Base-by-base conservation (phyloP, 2,888 invertebrate species). In the Azorinus chamasolen region DNA sequence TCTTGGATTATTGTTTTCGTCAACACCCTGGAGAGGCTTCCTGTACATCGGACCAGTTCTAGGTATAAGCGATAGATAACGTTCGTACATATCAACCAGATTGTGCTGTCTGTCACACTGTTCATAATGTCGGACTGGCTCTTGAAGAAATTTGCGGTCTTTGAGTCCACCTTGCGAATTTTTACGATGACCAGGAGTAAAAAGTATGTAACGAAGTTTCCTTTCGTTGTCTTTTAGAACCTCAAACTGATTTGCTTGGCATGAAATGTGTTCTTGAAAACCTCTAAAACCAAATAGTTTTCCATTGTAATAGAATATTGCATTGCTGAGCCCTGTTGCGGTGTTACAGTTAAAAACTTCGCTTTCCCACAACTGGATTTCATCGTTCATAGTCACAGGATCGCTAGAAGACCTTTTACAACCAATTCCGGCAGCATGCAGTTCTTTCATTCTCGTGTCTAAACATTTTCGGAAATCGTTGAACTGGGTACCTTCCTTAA, bases 261-360 rank as follows among this genome's bases (percentile, higher is more conserved):
- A 18, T 37, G n/a, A 14, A 3, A 55, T 12, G 20, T 58, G 58
- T 43, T 58, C 51, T 12, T 57, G 51, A 8, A 46, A 37, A 10
- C 58, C 66, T 18, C 43, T 6, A 50, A 58, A 58, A 1, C 58
- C 66, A 25, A 66, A 66, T 8, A 59, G 5, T 20, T 50, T 66
- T 0, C 58, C 66, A 41, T 41, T 58, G 24, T 59, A 58, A n/a
- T 18, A 66, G n/a, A 57, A 66, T 6, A 66, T 32, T n/a, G 66
- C 58, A 25, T 66, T 65, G 16, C 55, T 55, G 1, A 65, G 10
- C 4, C 32, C 16, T 0, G 24, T 51, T 16, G 18, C 3, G 0
- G 63, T 18, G 4, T 14, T 59, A 25, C n/a, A 16, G 0, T 3
- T 4, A 20, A 24, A 51, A 6, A 51, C 24, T 6, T 24, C 16